Conservation (phyloP, 2,113 vertebrate species). For the Pluvialis apricaria region DNA sequence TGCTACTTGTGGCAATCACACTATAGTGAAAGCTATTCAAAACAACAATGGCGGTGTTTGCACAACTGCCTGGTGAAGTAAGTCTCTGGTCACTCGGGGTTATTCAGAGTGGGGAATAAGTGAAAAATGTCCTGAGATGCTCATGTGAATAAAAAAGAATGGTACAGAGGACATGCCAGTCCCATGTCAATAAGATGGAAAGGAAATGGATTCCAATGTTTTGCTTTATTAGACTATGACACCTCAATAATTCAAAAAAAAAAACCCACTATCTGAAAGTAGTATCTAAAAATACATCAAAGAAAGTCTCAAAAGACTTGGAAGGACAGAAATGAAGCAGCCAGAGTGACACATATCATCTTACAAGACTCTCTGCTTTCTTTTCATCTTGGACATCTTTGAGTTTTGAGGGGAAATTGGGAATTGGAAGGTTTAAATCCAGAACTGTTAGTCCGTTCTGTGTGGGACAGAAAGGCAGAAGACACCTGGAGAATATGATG, state of each 20-base stretch:
- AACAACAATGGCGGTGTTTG: not conserved
- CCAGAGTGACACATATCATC: not conserved
- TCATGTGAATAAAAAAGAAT: not conserved
- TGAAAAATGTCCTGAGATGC: fast-evolving
- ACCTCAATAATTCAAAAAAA: not conserved
- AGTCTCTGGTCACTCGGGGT: not conserved
- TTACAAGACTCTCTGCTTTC: not conserved
- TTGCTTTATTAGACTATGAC: not conserved
- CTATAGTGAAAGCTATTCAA: not conserved
- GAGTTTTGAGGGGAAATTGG: not conserved
- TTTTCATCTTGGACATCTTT: not conserved
- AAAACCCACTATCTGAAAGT: not conserved
- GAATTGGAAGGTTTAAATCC: not conserved
- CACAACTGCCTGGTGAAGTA: not conserved
- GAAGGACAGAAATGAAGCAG: not conserved
- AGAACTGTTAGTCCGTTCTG: not conserved
- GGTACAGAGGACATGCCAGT: not conserved
- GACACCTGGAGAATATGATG: not conserved
- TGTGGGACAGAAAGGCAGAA: not conserved
- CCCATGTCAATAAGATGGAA: not conserved
- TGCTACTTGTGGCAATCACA: not conserved
- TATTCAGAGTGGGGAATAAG: not conserved
- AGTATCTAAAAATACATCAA: not conserved
- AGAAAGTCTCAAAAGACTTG: not conserved
- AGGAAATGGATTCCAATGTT: not conserved